phyloP scores from a whole-genome alignment of 2,888 invertebrate genomes.

The Mimachlamys varia region DNA sequence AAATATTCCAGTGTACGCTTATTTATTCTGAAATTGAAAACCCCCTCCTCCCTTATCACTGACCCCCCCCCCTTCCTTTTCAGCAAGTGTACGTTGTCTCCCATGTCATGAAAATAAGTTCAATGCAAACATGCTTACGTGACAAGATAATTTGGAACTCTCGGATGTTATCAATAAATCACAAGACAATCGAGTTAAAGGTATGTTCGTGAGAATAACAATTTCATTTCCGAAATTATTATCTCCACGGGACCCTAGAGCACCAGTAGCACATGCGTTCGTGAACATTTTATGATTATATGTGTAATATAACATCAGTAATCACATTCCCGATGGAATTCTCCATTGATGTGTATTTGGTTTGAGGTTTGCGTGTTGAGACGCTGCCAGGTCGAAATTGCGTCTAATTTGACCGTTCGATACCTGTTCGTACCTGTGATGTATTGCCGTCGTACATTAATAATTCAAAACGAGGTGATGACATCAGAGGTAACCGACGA shows the following conservation, averaged over 20 bases:
- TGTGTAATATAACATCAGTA: not conserved
- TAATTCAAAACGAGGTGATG: not conserved
- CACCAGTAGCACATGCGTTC: not conserved
- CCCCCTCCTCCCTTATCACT: no score
- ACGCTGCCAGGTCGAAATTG: not conserved
- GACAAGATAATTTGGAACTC: not conserved
- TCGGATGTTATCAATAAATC: not conserved
- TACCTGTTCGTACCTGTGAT: not conserved
- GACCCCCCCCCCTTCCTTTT: no score
- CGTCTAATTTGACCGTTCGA: not conserved
- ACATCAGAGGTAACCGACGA: not conserved
- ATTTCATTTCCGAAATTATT: not conserved
- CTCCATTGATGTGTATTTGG: not conserved
- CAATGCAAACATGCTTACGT: not conserved
- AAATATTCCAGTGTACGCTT: no score
- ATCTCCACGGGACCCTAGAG: not conserved
- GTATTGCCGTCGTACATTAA: not conserved
- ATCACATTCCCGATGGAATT: not conserved
- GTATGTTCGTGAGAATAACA: not conserved
- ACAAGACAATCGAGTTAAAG: conserved; percentile 5
- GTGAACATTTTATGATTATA: not conserved
- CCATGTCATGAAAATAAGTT: no score
- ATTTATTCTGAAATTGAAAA: no score
- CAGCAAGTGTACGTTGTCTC: no score
- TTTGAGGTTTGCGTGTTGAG: not conserved